phyloP scores from a whole-genome alignment of 2,113 vertebrate genomes.

The Microtus oregoni region DNA sequence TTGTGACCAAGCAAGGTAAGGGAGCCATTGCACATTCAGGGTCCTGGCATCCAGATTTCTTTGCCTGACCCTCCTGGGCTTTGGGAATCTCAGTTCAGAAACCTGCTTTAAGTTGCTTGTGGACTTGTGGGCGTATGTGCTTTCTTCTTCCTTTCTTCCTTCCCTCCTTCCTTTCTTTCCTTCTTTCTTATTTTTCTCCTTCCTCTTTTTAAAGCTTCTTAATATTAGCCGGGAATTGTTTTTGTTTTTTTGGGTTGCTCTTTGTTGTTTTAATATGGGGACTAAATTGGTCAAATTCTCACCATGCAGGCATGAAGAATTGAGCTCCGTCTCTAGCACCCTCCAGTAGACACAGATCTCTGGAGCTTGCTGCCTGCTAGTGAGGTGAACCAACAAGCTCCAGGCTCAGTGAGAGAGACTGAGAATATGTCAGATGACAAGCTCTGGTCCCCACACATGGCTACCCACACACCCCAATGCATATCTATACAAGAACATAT shows the following conservation, averaged over 20 bases:
- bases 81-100: conserved; percentile 32
- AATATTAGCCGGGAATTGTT: neutral
- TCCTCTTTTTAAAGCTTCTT: neutral
- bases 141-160: no score
- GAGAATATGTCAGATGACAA: no score
- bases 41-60: neutral
- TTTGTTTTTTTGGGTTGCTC: no score
- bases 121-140: neutral
- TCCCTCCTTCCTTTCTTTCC: no score
- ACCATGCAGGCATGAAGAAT: neutral
- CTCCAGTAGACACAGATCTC: neutral
- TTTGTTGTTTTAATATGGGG: neutral
- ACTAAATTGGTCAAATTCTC: neutral
- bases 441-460: neutral
- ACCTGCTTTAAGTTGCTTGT: neutral
- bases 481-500: neutral
- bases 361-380: neutral
- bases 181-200: neutral
- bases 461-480: neutral
- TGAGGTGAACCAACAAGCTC: neutral
- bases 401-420: neutral
- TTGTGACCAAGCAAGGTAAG: no score
- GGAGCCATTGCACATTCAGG: neutral
- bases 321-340: neutral
- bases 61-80: neutral